Conservation (phyloP, 2,888 invertebrate species). For the Caenorhabditis sp. region DNA sequence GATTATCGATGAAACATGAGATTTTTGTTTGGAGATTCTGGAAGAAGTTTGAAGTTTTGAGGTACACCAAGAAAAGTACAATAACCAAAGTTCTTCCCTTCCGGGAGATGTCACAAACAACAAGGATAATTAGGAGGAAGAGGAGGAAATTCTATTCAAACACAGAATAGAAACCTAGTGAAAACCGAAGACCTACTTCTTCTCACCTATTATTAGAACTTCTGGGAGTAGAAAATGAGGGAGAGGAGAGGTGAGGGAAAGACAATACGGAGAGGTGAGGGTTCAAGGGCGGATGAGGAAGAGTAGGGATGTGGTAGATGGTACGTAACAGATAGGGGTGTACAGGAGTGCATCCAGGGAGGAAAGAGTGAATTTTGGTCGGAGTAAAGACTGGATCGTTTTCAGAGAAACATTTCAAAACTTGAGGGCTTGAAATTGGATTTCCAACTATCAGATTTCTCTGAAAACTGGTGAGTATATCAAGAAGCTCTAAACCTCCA, state of each 20-base stretch:
- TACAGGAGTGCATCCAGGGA: no score
- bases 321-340: slow-evolving; percentile 19
- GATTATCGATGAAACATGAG: slow-evolving; percentile 32
- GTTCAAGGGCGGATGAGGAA: slow-evolving; percentile 57
- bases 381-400: no score
- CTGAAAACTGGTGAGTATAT: no score
- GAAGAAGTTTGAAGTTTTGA: not conserved
- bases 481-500: no score
- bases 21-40: slow-evolving; percentile 14
- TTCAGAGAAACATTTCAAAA: no score
- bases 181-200: slow-evolving; percentile 12
- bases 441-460: no score
- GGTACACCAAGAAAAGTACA: not conserved
- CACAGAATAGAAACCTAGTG: no score
- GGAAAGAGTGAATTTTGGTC: no score
- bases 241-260: not conserved
- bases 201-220: slow-evolving; percentile 32
- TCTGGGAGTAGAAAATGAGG: slow-evolving; percentile 18
- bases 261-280: slow-evolving; percentile 37
- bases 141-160: no score
- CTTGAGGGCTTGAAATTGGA: no score
- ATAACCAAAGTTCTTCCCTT: slow-evolving; percentile 10
- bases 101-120: not conserved
- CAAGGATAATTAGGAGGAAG: slow-evolving; percentile 39
- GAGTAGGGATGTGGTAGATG: slow-evolving; percentile 23